Percentiles rank a stretch among this genome's conserved stretches.
phyloP scores from a whole-genome alignment of 1,140 invertebrate species.

The Diuraphis noxia region DNA sequence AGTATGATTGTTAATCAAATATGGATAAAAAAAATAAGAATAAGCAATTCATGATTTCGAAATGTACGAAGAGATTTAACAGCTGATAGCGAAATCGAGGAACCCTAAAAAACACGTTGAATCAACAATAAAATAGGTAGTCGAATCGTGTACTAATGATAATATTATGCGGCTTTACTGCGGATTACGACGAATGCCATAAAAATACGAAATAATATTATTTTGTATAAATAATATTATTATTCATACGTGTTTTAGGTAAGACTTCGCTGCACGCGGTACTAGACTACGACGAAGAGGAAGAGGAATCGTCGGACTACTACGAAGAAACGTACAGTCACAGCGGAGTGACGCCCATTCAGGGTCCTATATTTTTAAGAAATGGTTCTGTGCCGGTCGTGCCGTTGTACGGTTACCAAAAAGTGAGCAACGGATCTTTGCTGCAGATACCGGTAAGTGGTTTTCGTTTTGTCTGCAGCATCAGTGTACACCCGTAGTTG shows the following conservation, averaged over 20 bases:
- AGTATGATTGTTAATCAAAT: not conserved
- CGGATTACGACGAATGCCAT: not conserved
- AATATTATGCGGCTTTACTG: not conserved
- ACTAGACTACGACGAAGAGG: conserved; percentile 68
- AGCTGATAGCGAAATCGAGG: not conserved
- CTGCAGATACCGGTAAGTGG: conserved; percentile 83
- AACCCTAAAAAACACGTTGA: not conserved
- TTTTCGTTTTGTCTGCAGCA: not conserved
- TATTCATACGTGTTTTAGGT: conserved; percentile 56
- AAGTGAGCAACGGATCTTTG: conserved; percentile 79
- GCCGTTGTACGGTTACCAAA: conserved; percentile 80
- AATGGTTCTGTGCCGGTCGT: conserved; percentile 81
- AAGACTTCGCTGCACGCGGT: conserved; percentile 73
- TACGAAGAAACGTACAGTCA: conserved; percentile 60
- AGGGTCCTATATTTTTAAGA: conserved; percentile 77
- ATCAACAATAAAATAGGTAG: no score
- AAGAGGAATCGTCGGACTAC: conserved; percentile 63
- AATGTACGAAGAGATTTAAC: not conserved
- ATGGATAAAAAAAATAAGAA: not conserved
- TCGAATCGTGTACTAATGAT: not conserved
- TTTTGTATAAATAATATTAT: not conserved
- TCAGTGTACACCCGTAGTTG: not conserved
- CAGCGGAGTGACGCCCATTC: conserved; percentile 71
- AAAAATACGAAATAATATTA: not conserved
- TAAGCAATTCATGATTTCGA: conserved; percentile 59